Conservation (phyloP, 1,140 invertebrate species). For the Calephelis virginiensis region DNA sequence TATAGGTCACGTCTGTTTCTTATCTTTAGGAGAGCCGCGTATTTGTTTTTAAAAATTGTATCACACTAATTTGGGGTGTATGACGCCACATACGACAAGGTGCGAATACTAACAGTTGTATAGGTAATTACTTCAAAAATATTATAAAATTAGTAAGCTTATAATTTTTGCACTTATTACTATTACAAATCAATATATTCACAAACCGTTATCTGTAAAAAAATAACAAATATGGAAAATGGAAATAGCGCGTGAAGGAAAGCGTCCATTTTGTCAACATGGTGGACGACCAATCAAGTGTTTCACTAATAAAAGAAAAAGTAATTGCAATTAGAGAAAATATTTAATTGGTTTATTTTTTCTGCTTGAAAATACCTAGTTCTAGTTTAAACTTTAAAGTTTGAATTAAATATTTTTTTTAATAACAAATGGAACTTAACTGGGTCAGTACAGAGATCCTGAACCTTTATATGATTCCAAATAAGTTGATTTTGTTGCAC, state of each 20-base stretch:
- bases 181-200: slow-evolving; percentile 5
- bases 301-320: slow-evolving; percentile 6
- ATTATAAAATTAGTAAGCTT: background rate
- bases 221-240: slow-evolving; percentile 47
- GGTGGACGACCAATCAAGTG: slow-evolving; percentile 34
- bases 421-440: too few relatives aligned
- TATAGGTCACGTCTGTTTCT: too few relatives aligned
- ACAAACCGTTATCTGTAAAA: slow-evolving; percentile 57
- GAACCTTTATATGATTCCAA: too few relatives aligned
- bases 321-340: slow-evolving; percentile 21
- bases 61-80: too few relatives aligned
- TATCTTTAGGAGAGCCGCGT: too few relatives aligned
- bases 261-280: slow-evolving; percentile 61
- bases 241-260: slow-evolving; percentile 55
- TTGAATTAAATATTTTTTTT: too few relatives aligned
- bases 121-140: too few relatives aligned
- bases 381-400: background rate
- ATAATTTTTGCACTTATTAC: background rate
- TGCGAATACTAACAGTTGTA: too few relatives aligned
- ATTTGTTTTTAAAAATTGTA: too few relatives aligned
- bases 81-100: too few relatives aligned
- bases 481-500: too few relatives aligned
- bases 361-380: background rate
- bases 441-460: too few relatives aligned
- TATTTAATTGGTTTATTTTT: background rate